phyloP scores from a whole-genome alignment of 2,888 invertebrate species.

The Campopleginae sp. region DNA sequence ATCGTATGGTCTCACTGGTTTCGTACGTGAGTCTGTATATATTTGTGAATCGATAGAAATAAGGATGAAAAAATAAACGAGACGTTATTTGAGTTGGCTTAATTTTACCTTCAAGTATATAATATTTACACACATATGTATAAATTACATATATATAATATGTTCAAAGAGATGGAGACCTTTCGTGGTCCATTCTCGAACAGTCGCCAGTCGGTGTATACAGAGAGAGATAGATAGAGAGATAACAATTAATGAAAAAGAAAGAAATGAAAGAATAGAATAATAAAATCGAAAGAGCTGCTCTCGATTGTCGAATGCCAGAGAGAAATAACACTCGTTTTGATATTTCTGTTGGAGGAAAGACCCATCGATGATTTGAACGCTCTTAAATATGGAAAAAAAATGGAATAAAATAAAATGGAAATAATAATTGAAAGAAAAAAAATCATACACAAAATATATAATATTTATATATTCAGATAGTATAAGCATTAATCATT shows the following conservation, averaged over 20 bases:
- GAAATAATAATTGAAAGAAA: conserved; percentile 1
- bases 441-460: conserved; percentile 32
- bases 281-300: not conserved
- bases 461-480: conserved; percentile 57
- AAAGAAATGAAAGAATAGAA: not conserved
- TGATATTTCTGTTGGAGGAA: conserved; percentile 34
- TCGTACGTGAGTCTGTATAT: no score
- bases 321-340: conserved; percentile 9
- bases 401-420: conserved; percentile 7
- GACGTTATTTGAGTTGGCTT: conserved; percentile 35
- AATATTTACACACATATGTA: conserved; percentile 55
- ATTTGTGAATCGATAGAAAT: no score
- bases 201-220: conserved; percentile 19
- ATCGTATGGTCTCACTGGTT: no score
- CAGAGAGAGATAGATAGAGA: conserved; percentile 8
- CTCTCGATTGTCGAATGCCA: conserved; percentile 39
- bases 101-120: conserved; percentile 47
- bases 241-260: conserved; percentile 1
- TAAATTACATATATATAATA: conserved; percentile 35
- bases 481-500: conserved; percentile 76
- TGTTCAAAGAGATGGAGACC: conserved; percentile 39
- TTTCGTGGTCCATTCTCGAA: conserved; percentile 44
- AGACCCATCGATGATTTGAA: conserved; percentile 19
- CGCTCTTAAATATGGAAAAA: not conserved
- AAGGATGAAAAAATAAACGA: conserved; percentile 22